These are phyloP conservation scores for Holacanthus passer DNA, from an alignment of 2,113 vertebrate species.

Conservation along the genomic window DNA sequence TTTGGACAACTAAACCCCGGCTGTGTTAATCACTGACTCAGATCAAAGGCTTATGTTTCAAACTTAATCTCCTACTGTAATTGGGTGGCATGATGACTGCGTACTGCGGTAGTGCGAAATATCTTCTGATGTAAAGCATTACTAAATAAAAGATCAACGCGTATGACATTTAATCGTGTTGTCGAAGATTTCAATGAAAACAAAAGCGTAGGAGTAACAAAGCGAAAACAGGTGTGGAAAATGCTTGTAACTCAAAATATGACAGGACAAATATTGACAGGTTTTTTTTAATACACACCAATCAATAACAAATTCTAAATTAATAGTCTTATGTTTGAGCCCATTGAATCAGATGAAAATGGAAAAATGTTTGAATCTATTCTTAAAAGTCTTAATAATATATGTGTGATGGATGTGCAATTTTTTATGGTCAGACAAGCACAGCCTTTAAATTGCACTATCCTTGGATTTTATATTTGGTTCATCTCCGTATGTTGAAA, in stretches of 20 bases:
- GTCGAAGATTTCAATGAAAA: slow-evolving; percentile 15
- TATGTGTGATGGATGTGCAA: background rate
- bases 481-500: background rate
- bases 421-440: background rate
- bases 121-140: slow-evolving; percentile 24
- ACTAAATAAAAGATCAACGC: slow-evolving; percentile 33
- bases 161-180: slow-evolving; percentile 13
- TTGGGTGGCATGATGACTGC: slow-evolving; percentile 54
- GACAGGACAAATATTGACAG: background rate
- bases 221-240: background rate
- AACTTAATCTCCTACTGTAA: slow-evolving; percentile 71
- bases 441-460: background rate
- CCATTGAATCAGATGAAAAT: background rate
- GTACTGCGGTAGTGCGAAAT: slow-evolving; percentile 15
- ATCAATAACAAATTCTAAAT: background rate
- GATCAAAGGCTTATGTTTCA: slow-evolving; percentile 75
- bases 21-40: slow-evolving; percentile 76
- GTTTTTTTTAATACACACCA: background rate
- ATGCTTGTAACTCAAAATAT: background rate
- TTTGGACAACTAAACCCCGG: slow-evolving; percentile 76
- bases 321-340: background rate
- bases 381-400: background rate
- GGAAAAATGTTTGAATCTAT: slow-evolving; percentile 4
- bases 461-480: background rate
- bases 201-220: background rate